Percentiles rank a stretch among this genome's conserved stretches.
Conservation (phyloP, 2,113 vertebrate genomes). For the Sander vitreus region DNA sequence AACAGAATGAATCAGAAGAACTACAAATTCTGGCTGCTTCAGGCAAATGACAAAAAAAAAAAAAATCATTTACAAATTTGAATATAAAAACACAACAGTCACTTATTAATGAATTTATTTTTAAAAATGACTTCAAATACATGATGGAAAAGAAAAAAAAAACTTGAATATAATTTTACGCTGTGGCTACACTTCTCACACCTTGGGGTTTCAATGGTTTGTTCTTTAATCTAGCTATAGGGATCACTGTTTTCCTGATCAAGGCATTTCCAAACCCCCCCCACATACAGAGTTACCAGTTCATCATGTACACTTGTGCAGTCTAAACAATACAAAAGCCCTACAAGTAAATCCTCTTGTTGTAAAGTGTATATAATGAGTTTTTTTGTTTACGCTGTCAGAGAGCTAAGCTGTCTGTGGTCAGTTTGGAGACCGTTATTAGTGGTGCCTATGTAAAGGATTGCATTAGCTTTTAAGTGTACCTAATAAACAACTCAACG, state of each 20-base stretch:
- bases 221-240: slow-evolving; percentile 31
- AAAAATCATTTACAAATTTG: background rate
- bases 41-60: background rate
- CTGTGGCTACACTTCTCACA: slow-evolving; percentile 53
- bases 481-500: slow-evolving; percentile 21
- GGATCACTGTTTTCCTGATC: slow-evolving; percentile 66
- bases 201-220: slow-evolving; percentile 29
- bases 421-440: background rate
- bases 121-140: slow-evolving; percentile 74
- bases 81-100: background rate
- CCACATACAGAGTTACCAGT: slow-evolving; percentile 4
- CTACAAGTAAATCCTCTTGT: slow-evolving; percentile 24
- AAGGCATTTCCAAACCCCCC: slow-evolving; percentile 51
- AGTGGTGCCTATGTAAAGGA: slow-evolving; percentile 1
- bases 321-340: background rate
- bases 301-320: slow-evolving; percentile 10
- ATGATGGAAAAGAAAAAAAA: slow-evolving; percentile 57
- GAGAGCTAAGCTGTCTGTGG: background rate
- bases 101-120: slow-evolving; percentile 75
- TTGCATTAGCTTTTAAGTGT: background rate
- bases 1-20: background rate
- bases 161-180: slow-evolving; percentile 23
- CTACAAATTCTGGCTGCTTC: background rate
- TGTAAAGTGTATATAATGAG: background rate
- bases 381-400: background rate